Base-by-base conservation (phyloP, 1,140 invertebrate genomes). In the Aphelinus atriplicis region DNA sequence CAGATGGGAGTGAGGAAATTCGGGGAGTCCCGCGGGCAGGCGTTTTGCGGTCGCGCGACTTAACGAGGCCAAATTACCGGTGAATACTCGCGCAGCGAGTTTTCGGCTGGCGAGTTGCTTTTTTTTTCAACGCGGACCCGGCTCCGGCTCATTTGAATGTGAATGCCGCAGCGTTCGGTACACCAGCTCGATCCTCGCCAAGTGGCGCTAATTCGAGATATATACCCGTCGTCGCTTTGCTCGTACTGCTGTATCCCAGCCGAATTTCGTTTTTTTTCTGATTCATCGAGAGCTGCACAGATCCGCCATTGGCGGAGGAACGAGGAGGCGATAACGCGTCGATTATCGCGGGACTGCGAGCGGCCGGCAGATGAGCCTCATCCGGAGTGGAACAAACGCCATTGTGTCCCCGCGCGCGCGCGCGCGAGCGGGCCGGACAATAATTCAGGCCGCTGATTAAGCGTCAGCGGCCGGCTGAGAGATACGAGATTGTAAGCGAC, bases 381-480 rank as follows among this genome's bases (percentile, higher is more conserved):
- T 26, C 26, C 26, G 26, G 26, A 26, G 26, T 26, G 26, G 26
- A 26, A 26, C 26, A 26, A 26, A 26, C 26, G 26, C 26, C 26
- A 26, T 26, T 26, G 26, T 26, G 26, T 26, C 26, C 26, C 26
- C 26, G 26, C 9, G 57, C 9, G 10, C 9, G 57, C 3, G 3
- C 57, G 9, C 6, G 57, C 7, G 26, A 26, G 26, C 26, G 26
- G 26, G 7, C 9, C 46, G 47, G 7, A 48, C 56, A 70, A 70
- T 70, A 70, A 70, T 70, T 70, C 55, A 70, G 67, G 6, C 55
- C 7, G 46, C 57, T 70, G 67, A 70, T 60, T 70, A 60, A 60
- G 55, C 47, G 43, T 68, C 57, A 46, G 7, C n/a, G 42, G 47
- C 26, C 5, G 4, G 48, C 45, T 26, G 26, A 58, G 3, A 68